phyloP scores from a whole-genome alignment of 2,113 vertebrate genomes.

The Percopsis transmontana region DNA sequence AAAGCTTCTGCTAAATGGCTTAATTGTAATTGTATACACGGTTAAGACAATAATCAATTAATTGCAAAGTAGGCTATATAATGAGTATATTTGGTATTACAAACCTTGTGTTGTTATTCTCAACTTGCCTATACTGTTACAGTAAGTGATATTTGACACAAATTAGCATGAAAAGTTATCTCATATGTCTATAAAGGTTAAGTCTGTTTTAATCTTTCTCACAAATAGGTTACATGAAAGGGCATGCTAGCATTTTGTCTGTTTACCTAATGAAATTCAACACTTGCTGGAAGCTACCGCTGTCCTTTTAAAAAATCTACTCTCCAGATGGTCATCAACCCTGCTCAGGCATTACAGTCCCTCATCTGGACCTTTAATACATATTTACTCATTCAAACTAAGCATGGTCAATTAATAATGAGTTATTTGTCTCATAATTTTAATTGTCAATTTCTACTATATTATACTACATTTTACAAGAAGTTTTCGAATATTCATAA shows the following conservation, averaged over 20 bases:
- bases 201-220: conserved; percentile 15
- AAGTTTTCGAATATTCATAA: no score
- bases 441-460: no score
- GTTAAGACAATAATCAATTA: no score
- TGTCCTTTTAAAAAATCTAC: neutral
- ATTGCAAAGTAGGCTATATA: no score
- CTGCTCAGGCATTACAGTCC: neutral
- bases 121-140: no score
- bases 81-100: no score
- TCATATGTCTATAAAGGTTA: conserved; percentile 7
- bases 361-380: neutral
- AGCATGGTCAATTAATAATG: conserved; percentile 15
- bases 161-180: neutral
- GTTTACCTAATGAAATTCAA: neutral
- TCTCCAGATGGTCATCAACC: neutral
- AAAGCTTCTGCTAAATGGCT: no score
- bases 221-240: neutral
- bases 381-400: conserved; percentile 8
- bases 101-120: no score
- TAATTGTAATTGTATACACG: no score
- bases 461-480: no score
- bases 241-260: neutral
- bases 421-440: neutral
- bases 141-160: no score
- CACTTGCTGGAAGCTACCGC: conserved; percentile 1